Evolutionary conservation across 2,797 vertebrate species (phyloP).

Genomic region (Iguana delicatissima): DNA sequence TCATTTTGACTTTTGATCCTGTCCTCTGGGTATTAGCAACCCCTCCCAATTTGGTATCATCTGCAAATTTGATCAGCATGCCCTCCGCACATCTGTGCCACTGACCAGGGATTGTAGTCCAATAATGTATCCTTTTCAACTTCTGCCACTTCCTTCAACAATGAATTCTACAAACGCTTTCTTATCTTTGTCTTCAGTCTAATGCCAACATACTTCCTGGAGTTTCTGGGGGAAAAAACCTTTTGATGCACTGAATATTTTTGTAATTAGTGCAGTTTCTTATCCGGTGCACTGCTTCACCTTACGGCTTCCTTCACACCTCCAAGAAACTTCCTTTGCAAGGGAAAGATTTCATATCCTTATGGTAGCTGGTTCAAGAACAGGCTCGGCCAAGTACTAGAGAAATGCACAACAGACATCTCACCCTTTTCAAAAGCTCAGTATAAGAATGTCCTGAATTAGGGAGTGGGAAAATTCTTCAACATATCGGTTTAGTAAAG

Average conservation of each 20-base stretch:
- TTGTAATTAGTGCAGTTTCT: neutral
- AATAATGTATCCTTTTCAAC: no score
- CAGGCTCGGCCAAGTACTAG: no score
- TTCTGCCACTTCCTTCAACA: neutral
- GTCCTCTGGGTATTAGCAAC: no score
- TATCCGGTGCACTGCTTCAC: neutral
- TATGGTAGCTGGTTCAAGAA: neutral
- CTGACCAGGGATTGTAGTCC: no score
- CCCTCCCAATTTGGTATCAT: no score
- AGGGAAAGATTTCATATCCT: neutral
- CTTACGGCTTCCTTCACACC: neutral
- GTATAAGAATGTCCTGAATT: neutral
- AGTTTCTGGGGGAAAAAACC: neutral
- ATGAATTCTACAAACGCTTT: neutral
- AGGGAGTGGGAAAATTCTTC: constrained; percentile 39
- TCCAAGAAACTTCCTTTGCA: neutral
- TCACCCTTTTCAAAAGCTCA: neutral
- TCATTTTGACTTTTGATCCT: no score
- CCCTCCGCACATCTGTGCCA: neutral
- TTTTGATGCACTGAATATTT: neutral
- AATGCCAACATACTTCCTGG: neutral
- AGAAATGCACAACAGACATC: neutral
- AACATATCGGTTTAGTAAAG: constrained; percentile 10
- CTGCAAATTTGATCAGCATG: no score
- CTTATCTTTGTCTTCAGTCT: neutral